Evolutionary conservation across 2,888 invertebrate species (phyloP).

Genomic region (Nowickia ferox): DNA sequence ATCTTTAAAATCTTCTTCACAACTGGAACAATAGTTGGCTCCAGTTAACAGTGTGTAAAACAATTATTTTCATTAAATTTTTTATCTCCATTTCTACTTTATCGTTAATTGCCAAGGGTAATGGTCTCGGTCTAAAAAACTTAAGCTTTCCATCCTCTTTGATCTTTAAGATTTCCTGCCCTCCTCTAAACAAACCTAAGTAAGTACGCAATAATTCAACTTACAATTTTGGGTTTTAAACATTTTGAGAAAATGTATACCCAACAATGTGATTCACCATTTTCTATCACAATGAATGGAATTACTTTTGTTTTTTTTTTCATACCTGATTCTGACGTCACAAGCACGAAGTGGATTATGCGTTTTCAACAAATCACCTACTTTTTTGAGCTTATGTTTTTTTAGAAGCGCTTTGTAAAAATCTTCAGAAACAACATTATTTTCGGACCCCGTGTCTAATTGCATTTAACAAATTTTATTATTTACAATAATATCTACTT

Average conservation of each 20-base stretch:
- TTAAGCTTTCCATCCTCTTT: conserved; percentile 54
- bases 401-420: not conserved
- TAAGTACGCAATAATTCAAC: not conserved
- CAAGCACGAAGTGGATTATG: conserved; percentile 28
- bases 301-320: conserved; percentile 15
- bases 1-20: conserved; percentile 71
- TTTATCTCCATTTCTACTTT: conserved; percentile 46
- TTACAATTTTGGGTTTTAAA: conserved; percentile 19
- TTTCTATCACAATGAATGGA: conserved; percentile 34
- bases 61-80: conserved; percentile 1
- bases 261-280: conserved; percentile 1
- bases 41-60: conserved; percentile 73
- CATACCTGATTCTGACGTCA: conserved; percentile 18
- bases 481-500: conserved; percentile 36
- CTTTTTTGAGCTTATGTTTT: conserved; percentile 4
- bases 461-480: conserved; percentile 13
- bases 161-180: conserved; percentile 55
- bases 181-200: conserved; percentile 66
- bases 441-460: conserved; percentile 54
- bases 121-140: conserved; percentile 32
- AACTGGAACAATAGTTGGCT: conserved; percentile 79
- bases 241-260: conserved; percentile 29
- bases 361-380: conserved; percentile 36
- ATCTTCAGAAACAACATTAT: conserved; percentile 19
- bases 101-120: conserved; percentile 51